Evolutionary conservation across 1,140 invertebrate genomes (phyloP).

Genomic region (Bombus polaris): DNA sequence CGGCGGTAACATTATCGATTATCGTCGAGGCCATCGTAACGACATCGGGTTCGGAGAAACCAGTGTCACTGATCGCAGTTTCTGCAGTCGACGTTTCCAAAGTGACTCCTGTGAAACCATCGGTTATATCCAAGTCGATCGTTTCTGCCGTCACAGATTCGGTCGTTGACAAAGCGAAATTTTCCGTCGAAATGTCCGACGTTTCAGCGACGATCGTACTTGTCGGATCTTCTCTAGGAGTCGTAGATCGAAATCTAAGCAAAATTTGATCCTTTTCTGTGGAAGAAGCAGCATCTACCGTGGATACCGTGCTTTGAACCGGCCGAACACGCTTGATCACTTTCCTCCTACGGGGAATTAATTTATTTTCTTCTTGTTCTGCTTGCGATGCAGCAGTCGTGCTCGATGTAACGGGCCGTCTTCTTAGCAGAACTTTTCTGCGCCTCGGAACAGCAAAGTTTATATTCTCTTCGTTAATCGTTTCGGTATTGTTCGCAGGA

Average conservation of each 20-base stretch:
- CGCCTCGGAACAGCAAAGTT: conserved; percentile 41
- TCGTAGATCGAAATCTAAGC: not conserved
- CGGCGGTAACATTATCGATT: conserved; percentile 15
- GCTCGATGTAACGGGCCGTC: conserved; percentile 53
- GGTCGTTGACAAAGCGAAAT: not conserved
- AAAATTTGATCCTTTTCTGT: not conserved
- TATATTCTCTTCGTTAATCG: not conserved
- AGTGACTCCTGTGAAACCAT: not conserved
- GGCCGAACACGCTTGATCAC: conserved; percentile 74
- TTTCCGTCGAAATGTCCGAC: conserved; percentile 2
- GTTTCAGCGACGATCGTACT: not conserved
- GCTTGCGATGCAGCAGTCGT: no score
- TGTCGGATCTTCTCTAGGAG: not conserved
- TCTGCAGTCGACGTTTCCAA: conserved; percentile 7
- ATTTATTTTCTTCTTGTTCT: conserved; percentile 32
- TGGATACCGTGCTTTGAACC: conserved; percentile 21
- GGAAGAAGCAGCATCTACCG: conserved; percentile 13
- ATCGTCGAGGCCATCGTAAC: conserved; percentile 22
- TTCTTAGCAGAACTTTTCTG: conserved; percentile 69
- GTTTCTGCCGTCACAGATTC: not conserved
- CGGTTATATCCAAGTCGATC: not conserved
- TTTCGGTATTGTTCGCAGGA: not conserved
- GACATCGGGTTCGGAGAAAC: not conserved
- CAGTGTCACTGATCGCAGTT: not conserved
- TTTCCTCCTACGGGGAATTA: conserved; percentile 65